Evolutionary conservation across 2,797 vertebrate genomes (phyloP).

Genomic region (Oceanodroma leucorhoa): DNA sequence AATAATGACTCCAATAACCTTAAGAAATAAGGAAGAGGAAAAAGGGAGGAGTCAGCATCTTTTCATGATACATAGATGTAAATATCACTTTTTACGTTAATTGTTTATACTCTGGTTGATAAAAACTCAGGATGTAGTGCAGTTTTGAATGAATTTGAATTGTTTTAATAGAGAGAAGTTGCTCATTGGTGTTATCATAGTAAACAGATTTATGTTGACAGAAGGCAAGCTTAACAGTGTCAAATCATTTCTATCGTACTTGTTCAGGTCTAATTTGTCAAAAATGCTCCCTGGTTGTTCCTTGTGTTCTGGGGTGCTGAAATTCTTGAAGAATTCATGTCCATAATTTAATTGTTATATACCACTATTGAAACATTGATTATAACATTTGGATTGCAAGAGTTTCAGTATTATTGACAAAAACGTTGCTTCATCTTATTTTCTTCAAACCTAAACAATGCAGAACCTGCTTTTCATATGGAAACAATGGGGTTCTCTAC

Average conservation of each 20-base stretch:
- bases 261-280: not conserved
- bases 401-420: not conserved
- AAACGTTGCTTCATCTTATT: not conserved
- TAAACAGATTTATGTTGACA: not conserved
- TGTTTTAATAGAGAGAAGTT: not conserved
- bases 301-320: not conserved
- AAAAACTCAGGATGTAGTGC: not conserved
- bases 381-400: not conserved
- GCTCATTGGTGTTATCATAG: not conserved
- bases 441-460: not conserved
- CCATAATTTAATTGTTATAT: not conserved
- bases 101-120: not conserved
- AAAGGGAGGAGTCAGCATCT: not conserved
- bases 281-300: not conserved
- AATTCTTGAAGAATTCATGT: not conserved
- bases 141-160: not conserved
- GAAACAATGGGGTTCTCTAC: not conserved
- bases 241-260: not conserved
- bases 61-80: not conserved
- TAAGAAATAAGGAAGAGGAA: not conserved
- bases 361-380: not conserved
- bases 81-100: not conserved
- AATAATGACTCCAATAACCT: not conserved
- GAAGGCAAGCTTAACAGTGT: not conserved
- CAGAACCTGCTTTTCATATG: not conserved